These are phyloP conservation scores for Muscicapa striata DNA, from an alignment of 2,797 vertebrate genomes.

Conservation along the genomic window DNA sequence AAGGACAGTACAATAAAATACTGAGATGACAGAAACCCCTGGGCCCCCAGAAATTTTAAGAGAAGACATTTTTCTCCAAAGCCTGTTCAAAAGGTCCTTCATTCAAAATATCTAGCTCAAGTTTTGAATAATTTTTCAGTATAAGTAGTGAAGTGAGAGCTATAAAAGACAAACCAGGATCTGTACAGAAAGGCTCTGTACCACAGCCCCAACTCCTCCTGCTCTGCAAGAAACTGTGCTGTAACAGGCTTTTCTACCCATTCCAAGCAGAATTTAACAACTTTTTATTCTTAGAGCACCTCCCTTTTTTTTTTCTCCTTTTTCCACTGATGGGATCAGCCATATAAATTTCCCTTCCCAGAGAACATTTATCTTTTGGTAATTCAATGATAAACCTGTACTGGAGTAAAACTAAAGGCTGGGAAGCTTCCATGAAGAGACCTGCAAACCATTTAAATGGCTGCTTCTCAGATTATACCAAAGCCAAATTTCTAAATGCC, in stretches of 20 bases:
- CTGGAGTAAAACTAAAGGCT: background rate
- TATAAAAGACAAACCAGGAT: background rate
- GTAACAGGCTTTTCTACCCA: background rate
- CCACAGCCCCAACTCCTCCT: background rate
- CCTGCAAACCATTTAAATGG: background rate
- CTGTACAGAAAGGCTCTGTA: background rate
- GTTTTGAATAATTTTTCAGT: background rate
- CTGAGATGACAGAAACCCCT: background rate
- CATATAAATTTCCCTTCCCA: background rate
- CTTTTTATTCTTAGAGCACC: background rate
- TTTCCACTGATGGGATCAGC: background rate
- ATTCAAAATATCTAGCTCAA: background rate
- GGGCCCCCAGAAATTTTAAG: background rate
- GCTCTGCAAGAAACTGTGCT: background rate
- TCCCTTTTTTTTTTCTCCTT: fast-evolving
- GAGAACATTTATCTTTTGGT: background rate
- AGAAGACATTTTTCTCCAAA: background rate
- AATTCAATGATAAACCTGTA: fast-evolving
- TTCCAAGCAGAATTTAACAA: background rate
- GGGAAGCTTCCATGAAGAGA: background rate
- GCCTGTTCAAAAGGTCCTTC: background rate
- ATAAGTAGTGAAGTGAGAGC: background rate
- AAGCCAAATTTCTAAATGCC: background rate
- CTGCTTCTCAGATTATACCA: background rate
- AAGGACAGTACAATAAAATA: background rate